Evolutionary conservation across 1,140 invertebrate species (phyloP).

Genomic region (Euura lappo): DNA sequence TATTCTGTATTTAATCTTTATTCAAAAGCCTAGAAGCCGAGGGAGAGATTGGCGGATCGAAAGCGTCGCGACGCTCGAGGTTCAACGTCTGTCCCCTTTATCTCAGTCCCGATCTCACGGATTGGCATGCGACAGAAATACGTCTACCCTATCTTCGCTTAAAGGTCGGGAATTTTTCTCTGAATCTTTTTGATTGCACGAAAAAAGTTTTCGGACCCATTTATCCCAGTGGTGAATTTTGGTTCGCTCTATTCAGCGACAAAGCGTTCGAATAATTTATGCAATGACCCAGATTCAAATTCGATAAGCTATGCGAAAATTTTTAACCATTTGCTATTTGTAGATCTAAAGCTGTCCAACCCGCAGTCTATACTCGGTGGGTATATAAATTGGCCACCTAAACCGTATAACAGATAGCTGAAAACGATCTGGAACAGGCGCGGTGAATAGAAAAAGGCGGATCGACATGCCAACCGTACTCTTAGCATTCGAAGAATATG

Average conservation of each 20-base stretch:
- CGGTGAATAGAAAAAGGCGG: slow-evolving; percentile 1
- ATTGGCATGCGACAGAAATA: no score
- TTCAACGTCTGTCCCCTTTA: not conserved
- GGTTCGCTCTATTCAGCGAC: no score
- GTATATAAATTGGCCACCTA: not conserved
- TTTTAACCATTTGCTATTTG: no score
- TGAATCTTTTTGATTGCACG: no score
- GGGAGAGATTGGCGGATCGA: not conserved
- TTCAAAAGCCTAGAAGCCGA: not conserved
- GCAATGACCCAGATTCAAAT: no score
- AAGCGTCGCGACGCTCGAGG: not conserved
- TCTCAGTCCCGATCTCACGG: not conserved
- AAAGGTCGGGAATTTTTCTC: no score
- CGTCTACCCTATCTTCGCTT: no score
- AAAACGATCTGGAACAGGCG: not conserved
- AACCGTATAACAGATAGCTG: not conserved
- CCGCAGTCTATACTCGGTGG: not conserved
- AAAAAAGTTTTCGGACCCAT: no score
- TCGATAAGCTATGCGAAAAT: no score
- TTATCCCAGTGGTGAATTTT: no score
- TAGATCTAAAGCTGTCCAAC: no score
- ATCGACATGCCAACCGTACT: not conserved
- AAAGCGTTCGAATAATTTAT: no score
- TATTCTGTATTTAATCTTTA: not conserved
- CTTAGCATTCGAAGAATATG: not conserved